Evolutionary conservation across 2,797 vertebrate genomes (phyloP), one percentile per base, ranked within the genome.

Genomic region (Eulemur rubriventer): DNA sequence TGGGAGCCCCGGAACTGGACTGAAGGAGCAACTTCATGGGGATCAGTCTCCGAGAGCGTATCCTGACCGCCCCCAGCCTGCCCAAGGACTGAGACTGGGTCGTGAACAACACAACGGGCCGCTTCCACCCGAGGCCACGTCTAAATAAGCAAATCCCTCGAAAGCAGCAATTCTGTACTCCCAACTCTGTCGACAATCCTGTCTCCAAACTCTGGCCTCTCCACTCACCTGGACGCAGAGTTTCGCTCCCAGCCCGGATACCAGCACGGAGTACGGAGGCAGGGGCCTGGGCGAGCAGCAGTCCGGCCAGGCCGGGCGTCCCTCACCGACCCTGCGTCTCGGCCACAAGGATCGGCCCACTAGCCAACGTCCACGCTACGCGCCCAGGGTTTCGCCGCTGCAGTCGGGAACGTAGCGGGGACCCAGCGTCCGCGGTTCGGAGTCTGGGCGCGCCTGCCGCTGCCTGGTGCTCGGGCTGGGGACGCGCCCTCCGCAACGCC

Each of bases 321-420:
- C 24, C 18, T 9, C 20, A 28, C 12, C 17, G 1, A 13, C 48
- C 17, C 41, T 3, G 12, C 4, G 1, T 12, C 50, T 22, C 75
- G 1, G 10, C 59, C 13, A 65, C 14, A 13, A 24, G 18, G 35
- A 18, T 26, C 52, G 16, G 70, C 55, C 22, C 6, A 2, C 4
- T 52, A 10, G 2, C 16, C 7, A 0, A 14, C 5, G 22, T 11
- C 81, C 0, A 8, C 0, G 6, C n/a, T 17, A 6, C 1, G 4
- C 2, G 8, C 50, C 1, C 1, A 1, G 46, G 30, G 22, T 61
- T 65, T 48, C 28, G 9, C 38, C 0, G 2, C n/a, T 46, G 4
- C 81, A 14, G 83, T 41, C 38, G 22, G 18, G 41, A 48, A 48
- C 2, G 12, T 43, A 22, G 8, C 18, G 1, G 22, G 67, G 9